phyloP scores from a whole-genome alignment of 2,113 vertebrate genomes.

The Semnopithecus entellus region DNA sequence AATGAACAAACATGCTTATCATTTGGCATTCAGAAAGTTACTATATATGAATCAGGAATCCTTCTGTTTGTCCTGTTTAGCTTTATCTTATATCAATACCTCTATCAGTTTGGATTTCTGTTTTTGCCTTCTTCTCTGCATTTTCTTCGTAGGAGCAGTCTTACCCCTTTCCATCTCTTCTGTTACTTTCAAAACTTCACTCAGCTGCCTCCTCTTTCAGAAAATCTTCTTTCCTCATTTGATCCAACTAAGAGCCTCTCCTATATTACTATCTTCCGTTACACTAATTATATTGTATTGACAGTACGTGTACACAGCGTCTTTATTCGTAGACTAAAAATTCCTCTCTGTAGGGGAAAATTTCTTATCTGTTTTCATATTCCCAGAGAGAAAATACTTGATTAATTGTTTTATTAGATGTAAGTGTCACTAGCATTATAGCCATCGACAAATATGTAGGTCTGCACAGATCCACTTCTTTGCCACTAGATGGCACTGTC shows the following conservation, averaged over 20 bases:
- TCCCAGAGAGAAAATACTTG: not conserved
- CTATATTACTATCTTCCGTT: not conserved
- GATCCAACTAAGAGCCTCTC: not conserved
- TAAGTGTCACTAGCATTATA: not conserved
- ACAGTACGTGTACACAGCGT: not conserved
- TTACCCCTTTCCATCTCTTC: not conserved
- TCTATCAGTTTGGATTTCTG: not conserved
- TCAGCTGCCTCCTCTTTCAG: not conserved
- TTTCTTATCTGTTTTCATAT: not conserved
- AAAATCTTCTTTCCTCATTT: not conserved
- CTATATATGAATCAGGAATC: not conserved
- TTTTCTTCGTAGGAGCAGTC: not conserved
- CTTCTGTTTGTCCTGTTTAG: not conserved
- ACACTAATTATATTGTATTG: not conserved
- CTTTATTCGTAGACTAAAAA: not conserved
- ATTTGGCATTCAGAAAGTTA: not conserved
- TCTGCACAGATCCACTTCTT: not conserved
- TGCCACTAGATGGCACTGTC: constrained; percentile 67
- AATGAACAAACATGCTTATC: not conserved
- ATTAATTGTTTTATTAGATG: not conserved
- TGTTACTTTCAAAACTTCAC: not conserved
- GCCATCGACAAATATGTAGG: not conserved
- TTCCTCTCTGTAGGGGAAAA: not conserved
- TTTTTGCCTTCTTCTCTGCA: not conserved
- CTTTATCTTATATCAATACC: not conserved